Percentiles rank a stretch among this genome's conserved stretches.
These are phyloP conservation scores for Nemotelus nigrinus DNA, from an alignment of 2,888 invertebrate species.

Conservation along the genomic window DNA sequence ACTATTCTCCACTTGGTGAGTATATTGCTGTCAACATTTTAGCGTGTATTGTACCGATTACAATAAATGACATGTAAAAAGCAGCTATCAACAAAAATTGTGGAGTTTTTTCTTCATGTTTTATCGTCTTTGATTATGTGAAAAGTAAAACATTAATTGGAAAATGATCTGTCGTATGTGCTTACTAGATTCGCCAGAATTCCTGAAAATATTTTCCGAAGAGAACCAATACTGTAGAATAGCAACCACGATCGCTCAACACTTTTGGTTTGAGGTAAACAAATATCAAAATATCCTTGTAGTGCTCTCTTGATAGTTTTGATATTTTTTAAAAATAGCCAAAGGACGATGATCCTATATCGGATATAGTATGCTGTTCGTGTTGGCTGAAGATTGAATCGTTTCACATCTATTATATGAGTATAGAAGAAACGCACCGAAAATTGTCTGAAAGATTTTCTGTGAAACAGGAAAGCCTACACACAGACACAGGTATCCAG, in stretches of 20 bases:
- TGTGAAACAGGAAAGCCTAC: background rate
- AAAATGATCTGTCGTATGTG: conserved; percentile 50
- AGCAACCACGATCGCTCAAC: conserved; percentile 58
- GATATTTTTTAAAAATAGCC: conserved; percentile 53
- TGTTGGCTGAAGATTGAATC: conserved; percentile 61
- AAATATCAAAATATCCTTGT: background rate
- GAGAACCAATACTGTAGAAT: conserved; percentile 57
- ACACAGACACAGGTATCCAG: conserved; percentile 1
- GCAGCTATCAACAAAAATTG: too few relatives aligned
- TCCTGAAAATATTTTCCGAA: conserved; percentile 60
- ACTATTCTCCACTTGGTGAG: too few relatives aligned
- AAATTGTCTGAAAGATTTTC: conserved; percentile 36
- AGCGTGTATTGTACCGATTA: too few relatives aligned
- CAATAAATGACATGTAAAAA: too few relatives aligned
- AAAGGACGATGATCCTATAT: conserved; percentile 58
- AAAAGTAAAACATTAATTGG: too few relatives aligned
- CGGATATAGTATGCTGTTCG: conserved; percentile 58
- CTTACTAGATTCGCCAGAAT: conserved; percentile 55
- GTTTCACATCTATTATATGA: conserved; percentile 61
- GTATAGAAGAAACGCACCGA: conserved; percentile 59
- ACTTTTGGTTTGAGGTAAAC: conserved; percentile 63
- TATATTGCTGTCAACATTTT: too few relatives aligned
- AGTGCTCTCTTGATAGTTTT: too few relatives aligned
- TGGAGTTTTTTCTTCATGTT: too few relatives aligned
- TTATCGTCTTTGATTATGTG: too few relatives aligned